These are phyloP conservation scores for Aegotheles bennettii DNA, from an alignment of 2,113 vertebrate species.

Conservation along the genomic window DNA sequence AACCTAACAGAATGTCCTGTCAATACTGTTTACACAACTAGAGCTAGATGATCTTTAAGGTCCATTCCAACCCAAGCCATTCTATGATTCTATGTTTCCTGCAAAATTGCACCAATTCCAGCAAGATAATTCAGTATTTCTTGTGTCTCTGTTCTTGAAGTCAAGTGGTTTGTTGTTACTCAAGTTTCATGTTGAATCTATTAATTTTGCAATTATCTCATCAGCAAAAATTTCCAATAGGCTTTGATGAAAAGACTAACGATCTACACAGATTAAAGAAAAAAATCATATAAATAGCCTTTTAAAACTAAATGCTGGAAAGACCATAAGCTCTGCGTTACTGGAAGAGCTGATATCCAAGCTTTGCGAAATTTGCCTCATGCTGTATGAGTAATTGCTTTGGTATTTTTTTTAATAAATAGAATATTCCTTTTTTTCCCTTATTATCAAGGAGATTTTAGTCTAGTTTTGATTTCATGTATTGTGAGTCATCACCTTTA, in stretches of 20 bases:
- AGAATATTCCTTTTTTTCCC: not conserved
- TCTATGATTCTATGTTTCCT: not conserved
- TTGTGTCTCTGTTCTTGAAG: not conserved
- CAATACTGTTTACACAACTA: not conserved
- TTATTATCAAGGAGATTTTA: not conserved
- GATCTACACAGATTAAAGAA: not conserved
- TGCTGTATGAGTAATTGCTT: not conserved
- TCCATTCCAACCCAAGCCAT: too few species aligned
- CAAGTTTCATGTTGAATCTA: not conserved
- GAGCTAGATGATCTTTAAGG: too few species aligned
- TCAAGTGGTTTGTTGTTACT: constrained; percentile 8
- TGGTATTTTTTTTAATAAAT: not conserved
- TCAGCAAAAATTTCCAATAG: not conserved
- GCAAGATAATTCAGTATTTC: not conserved
- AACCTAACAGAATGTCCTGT: not conserved
- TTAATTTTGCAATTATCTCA: constrained; percentile 17
- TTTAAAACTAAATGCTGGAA: not conserved
- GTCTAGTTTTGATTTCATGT: not conserved
- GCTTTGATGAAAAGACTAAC: not conserved
- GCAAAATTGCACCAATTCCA: not conserved
- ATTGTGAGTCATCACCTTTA: not conserved
- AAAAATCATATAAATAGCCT: not conserved
- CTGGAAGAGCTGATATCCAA: not conserved
- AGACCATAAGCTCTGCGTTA: not conserved
- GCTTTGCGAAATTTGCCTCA: not conserved